Evolutionary conservation across 1,140 invertebrate species (phyloP), one percentile per base, ranked within the genome.

Genomic region (Hetaerina americana): DNA sequence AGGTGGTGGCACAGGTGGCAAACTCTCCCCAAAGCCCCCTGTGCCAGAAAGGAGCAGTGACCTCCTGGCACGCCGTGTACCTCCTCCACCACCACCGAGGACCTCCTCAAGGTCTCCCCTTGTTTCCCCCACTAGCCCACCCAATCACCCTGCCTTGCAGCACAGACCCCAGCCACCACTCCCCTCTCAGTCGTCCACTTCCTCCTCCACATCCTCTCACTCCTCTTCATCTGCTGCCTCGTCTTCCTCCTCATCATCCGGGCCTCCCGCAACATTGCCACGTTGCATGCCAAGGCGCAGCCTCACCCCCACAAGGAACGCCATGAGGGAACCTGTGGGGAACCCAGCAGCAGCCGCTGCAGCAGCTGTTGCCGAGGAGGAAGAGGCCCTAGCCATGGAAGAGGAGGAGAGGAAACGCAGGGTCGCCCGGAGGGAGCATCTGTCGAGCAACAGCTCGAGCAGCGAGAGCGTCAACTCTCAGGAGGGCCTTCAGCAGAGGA

Each of bases 21-120:
- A 66, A 76, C 72, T 84, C 75, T 77, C 84, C 71, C 80, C 83
- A 75, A 87, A 91, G 82, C 90, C 90, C 71, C 89, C 90, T 26
- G 84, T 92, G n/a, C 90, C 90, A 24, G 90, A 92, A 80, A 84
- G 90, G 31, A 90, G 90, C 77, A 85, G 87, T 49, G 90, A 92
- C 74, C 79, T 91, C 25, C 82, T 90, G 66, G 84, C 86, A 68
- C 89, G 90, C 76, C 85, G 91, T 72, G 88, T 91, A 26, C 91
- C 92, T n/a, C 92, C 92, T 27, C 92, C 91, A n/a, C 91, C 92
- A 31, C 92, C 92, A 24, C 92, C 91, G 15, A 84, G 92, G 69
- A 93, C 91, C 67, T 91, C 90, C 71, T 93, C 91, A 28, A 87
- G 90, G 76, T 92, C 90, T 26, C 91, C 91, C 3, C 81, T 92